Evolutionary conservation across 2,113 vertebrate species (phyloP), one percentile per base, ranked within the genome.

Genomic region (Corythornis madagascariensis): DNA sequence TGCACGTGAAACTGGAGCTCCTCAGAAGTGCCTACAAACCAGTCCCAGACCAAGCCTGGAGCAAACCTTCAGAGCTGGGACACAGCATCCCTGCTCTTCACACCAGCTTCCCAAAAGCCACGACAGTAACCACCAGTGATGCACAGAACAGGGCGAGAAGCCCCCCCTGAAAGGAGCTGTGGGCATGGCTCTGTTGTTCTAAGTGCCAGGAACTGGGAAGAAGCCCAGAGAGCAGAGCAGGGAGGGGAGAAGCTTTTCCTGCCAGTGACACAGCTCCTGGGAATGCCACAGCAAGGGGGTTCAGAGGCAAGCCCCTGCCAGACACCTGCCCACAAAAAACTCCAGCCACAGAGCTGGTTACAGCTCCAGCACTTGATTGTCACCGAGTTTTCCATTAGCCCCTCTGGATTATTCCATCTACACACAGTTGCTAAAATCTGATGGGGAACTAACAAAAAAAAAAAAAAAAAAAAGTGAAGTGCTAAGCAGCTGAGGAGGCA

Each of bases 371-470:
- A 3, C 22, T 11, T 73, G 6, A 5, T 43, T 67, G 6, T 6
- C 0, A 13, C 48, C 28, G 1, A 61, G 61, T 16, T 80, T 28
- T 29, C 86, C 72, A 2, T 61, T 35, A 17, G 38, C 90, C 60
- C 43, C 43, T 1, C 40, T 1, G 92, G 96, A 95, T 96, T 90
- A 94, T 86, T 92, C 92, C 0, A 65, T 94, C 93, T 91, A 21
- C 76, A 21, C 53, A 13, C 35, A 2, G 65, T 1, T 8, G 57
- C 81, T 35, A 9, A 96, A 94, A 96, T 92, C 94, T 75, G 80
- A 28, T 90, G 88, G 86, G 70, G 92, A 93, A 96, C 94, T 88
- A 3, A 24, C 29, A 17, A 43, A 42, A 45, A 67, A 69, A 50
- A 53, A 52, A 71, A 40, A 60, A 45, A 67, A 69, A 50, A 53